phyloP scores from a whole-genome alignment of 2,888 invertebrate species.

The Scaptomyza polygonia region DNA sequence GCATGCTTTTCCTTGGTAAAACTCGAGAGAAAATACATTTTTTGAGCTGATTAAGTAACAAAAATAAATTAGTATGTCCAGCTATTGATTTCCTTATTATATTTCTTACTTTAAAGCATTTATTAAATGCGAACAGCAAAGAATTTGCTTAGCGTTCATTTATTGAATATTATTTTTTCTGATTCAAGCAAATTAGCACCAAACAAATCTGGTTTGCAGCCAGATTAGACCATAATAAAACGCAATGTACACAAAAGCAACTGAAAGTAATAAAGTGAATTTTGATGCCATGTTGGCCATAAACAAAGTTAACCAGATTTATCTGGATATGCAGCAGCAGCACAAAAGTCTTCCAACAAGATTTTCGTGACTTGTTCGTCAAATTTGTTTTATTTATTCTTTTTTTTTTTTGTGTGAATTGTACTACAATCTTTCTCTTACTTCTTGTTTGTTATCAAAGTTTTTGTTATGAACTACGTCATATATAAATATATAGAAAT shows the following conservation, averaged over 20 bases:
- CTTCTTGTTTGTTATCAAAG: conserved; percentile 19
- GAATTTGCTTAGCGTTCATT: conserved; percentile 55
- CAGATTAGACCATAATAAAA: conserved; percentile 2
- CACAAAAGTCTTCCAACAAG: conserved; percentile 18
- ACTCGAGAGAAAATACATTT: too few relatives aligned
- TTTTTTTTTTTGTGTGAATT: not conserved
- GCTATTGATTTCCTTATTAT: too few relatives aligned
- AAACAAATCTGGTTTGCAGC: conserved; percentile 50
- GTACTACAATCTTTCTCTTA: conserved; percentile 8
- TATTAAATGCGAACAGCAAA: conserved; percentile 59
- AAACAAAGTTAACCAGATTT: conserved; percentile 23
- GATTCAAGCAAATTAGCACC: conserved; percentile 57
- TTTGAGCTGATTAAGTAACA: too few relatives aligned
- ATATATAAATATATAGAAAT: conserved; percentile 34
- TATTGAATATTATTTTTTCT: conserved; percentile 1
- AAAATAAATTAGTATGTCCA: too few relatives aligned
- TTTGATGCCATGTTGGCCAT: conserved; percentile 4
- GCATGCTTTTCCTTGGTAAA: too few relatives aligned
- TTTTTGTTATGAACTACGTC: conserved; percentile 27
- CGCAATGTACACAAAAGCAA: conserved; percentile 8
- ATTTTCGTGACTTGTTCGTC: conserved; percentile 13
- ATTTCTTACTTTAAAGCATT: not conserved
- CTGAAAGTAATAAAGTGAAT: conserved; percentile 1
- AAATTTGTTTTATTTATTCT: conserved; percentile 12
- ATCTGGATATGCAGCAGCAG: conserved; percentile 24